phyloP scores from a whole-genome alignment of 2,113 vertebrate genomes.

The Gnathonemus echidnorhynchus region DNA sequence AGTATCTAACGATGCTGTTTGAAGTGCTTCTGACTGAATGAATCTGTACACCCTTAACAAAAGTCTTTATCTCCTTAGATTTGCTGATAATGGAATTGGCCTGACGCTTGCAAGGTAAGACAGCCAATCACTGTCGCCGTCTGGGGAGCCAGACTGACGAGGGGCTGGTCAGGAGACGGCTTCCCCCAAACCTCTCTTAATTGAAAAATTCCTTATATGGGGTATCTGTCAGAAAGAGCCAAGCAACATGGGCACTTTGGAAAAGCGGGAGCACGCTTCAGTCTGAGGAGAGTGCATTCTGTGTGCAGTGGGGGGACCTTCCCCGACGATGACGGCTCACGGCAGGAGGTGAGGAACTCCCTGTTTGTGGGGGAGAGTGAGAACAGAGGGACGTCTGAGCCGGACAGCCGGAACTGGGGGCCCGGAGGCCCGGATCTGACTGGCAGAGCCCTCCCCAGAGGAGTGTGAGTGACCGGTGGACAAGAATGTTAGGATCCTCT shows the following conservation, averaged over 20 bases:
- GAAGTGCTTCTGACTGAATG: neutral
- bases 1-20: neutral
- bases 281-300: neutral
- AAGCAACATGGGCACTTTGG: slow-evolving; percentile 32
- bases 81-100: slow-evolving; percentile 94
- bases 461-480: slow-evolving; percentile 68
- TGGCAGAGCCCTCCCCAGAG: slow-evolving; percentile 78
- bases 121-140: slow-evolving; percentile 23
- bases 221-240: slow-evolving; percentile 24
- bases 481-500: neutral
- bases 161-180: slow-evolving; percentile 29
- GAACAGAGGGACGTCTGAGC: slow-evolving; percentile 71
- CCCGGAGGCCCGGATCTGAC: slow-evolving; percentile 74
- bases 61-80: slow-evolving; percentile 60
- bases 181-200: slow-evolving; percentile 33
- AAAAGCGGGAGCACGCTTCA: neutral
- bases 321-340: slow-evolving; percentile 88
- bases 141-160: slow-evolving; percentile 17
- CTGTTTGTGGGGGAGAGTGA: slow-evolving; percentile 92
- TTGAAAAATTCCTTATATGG: slow-evolving; percentile 53
- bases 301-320: slow-evolving; percentile 84
- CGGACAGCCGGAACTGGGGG: slow-evolving; percentile 77
- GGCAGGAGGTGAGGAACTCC: slow-evolving; percentile 90
- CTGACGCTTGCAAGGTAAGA: slow-evolving; percentile 88
- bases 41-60: neutral